These are phyloP conservation scores for Dicaeum eximium DNA, from an alignment of 2,113 vertebrate genomes.

Conservation along the genomic window DNA sequence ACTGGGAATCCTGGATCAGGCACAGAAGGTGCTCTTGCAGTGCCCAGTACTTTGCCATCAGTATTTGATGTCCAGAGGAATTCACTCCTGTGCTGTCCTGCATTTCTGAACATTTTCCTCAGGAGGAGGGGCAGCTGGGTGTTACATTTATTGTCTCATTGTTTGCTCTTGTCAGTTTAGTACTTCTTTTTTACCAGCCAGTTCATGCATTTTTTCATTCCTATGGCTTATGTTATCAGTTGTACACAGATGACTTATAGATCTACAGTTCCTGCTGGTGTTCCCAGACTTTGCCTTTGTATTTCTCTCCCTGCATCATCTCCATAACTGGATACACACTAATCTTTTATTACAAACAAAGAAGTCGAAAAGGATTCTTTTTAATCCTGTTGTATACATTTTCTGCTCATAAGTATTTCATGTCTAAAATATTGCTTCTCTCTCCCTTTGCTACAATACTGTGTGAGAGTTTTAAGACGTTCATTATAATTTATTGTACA, in stretches of 20 bases:
- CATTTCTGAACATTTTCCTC: neutral
- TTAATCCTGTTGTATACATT: constrained; percentile 6
- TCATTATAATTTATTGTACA: neutral
- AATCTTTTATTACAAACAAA: constrained; percentile 42
- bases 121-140: neutral
- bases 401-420: neutral
- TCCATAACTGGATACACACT: neutral
- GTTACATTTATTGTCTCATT: neutral
- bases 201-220: neutral
- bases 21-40: neutral
- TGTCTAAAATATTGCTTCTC: neutral
- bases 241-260: constrained; percentile 9
- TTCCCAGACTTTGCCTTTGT: constrained; percentile 24
- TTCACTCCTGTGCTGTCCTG: rapidly evolving
- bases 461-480: neutral
- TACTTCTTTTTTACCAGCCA: neutral
- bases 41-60: neutral
- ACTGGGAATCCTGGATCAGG: neutral
- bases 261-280: constrained; percentile 17
- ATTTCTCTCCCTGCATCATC: constrained; percentile 9
- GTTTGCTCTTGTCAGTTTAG: neutral
- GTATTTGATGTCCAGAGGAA: neutral
- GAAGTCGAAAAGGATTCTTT: constrained; percentile 15
- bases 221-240: neutral
- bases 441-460: neutral